A percentile compares a stretch with the other conserved stretches of the same genome.
phyloP scores from a whole-genome alignment of 2,113 vertebrate species.

The Hydrochoerus hydrochaeris region DNA sequence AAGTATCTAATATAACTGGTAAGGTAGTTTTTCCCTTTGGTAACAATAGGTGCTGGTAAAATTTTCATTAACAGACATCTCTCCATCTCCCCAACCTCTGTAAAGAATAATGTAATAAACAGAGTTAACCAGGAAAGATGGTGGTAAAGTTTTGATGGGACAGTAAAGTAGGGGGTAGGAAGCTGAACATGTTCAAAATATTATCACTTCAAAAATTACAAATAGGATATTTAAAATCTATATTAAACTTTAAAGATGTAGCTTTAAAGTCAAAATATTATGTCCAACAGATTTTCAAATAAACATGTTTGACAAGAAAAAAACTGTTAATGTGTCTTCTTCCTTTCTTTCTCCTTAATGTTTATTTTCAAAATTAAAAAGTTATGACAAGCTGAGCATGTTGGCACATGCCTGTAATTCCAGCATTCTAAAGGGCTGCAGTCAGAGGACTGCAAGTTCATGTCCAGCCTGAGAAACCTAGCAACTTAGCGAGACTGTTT shows the following conservation, averaged over 20 bases:
- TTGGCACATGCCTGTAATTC: neutral
- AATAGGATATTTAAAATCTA: neutral
- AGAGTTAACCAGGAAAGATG: neutral
- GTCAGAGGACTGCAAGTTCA: neutral
- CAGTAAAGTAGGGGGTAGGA: neutral
- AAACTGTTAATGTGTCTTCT: neutral
- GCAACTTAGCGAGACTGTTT: neutral
- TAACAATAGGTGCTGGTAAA: neutral
- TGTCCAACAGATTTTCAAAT: neutral
- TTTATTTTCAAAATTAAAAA: slow-evolving; percentile 15
- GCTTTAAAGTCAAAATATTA: neutral
- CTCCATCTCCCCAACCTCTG: neutral
- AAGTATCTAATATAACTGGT: neutral
- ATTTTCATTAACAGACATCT: neutral
- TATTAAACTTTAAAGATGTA: neutral
- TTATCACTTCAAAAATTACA: neutral
- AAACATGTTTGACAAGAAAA: neutral
- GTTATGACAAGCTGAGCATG: neutral
- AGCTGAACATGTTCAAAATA: neutral
- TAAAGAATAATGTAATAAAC: neutral
- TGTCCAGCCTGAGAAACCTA: neutral
- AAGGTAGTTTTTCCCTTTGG: neutral
- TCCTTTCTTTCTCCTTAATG: neutral
- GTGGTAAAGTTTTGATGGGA: neutral
- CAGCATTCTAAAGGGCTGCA: neutral